Evolutionary conservation across 2,113 vertebrate genomes (phyloP).

Genomic region (Nematolebias whitei): DNA sequence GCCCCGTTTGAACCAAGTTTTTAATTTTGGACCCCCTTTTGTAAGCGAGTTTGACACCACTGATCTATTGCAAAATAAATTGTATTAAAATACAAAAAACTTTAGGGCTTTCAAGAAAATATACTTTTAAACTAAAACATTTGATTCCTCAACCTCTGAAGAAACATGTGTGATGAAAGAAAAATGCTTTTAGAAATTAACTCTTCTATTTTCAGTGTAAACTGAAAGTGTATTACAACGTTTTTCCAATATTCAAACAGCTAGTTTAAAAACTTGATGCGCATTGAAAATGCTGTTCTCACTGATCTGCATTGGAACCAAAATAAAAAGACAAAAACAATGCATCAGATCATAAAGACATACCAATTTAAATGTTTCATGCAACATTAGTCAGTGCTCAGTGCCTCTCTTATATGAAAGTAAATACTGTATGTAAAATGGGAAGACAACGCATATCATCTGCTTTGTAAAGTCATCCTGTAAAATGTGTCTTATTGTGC

Average conservation of each 20-base stretch:
- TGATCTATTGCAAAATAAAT: background rate
- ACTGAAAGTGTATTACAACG: background rate
- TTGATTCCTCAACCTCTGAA: background rate
- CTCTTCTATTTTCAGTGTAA: background rate
- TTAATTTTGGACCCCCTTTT: too few relatives aligned
- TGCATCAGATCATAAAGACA: background rate
- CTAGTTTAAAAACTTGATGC: too few relatives aligned
- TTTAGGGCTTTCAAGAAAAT: background rate
- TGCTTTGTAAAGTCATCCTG: background rate
- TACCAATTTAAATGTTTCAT: background rate
- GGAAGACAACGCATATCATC: conserved; percentile 6
- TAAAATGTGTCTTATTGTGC: background rate
- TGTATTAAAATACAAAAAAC: background rate
- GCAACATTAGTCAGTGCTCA: background rate
- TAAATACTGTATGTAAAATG: conserved; percentile 16
- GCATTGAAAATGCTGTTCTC: background rate
- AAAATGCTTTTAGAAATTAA: too few relatives aligned
- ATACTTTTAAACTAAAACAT: background rate
- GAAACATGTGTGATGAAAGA: background rate
- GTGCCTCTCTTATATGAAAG: background rate
- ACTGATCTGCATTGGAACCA: background rate
- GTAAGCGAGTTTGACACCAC: too few relatives aligned
- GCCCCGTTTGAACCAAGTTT: too few relatives aligned
- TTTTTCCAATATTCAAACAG: background rate
- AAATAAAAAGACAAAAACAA: background rate